Conservation (phyloP, 2,797 vertebrate genomes). For the Centropyge bicolor region DNA sequence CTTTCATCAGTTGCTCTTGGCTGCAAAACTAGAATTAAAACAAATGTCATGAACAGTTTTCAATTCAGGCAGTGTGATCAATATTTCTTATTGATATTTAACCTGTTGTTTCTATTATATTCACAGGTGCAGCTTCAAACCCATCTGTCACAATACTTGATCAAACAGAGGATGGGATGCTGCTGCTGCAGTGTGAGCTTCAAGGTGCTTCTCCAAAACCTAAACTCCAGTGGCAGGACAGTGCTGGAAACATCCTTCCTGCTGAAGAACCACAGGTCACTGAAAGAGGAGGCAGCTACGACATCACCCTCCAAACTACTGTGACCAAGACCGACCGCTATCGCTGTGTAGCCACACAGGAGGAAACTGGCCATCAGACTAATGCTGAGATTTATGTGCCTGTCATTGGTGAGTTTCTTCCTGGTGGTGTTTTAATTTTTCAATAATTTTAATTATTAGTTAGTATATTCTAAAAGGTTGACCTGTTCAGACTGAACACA, state of each 20-base stretch:
- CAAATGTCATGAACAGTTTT: no score
- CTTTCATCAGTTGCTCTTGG: no score
- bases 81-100: no score
- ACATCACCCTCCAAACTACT: not conserved
- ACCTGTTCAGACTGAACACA: no score
- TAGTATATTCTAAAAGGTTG: no score
- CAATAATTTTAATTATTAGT: no score
- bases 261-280: not conserved
- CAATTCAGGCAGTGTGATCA: no score
- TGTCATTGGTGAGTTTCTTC: not conserved
- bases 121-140: not conserved
- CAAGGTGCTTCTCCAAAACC: not conserved
- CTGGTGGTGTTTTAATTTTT: no score
- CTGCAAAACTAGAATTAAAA: no score
- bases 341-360: conserved; percentile 31
- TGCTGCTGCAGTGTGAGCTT: not conserved
- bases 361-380: not conserved
- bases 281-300: not conserved
- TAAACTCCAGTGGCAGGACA: not conserved
- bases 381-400: rapidly evolving
- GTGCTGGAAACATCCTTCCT: not conserved
- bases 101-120: not conserved
- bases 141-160: rapidly evolving
- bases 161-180: rapidly evolving
- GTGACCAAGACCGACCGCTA: not conserved